Conservation (phyloP, 2,113 vertebrate genomes). For the Amphiprion ocellaris region DNA sequence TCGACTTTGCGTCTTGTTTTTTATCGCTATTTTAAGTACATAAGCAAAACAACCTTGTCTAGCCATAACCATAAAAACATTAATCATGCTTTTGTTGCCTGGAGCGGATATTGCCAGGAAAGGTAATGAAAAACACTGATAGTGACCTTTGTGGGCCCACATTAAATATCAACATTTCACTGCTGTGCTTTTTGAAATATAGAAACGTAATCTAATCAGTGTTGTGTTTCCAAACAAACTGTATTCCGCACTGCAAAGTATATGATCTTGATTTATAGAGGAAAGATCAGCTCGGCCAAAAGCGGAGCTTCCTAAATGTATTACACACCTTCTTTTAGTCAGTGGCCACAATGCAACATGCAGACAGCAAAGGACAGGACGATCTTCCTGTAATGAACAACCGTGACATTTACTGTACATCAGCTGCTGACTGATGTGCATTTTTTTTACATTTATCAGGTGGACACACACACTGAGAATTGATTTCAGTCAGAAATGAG, state of each 20-base stretch:
- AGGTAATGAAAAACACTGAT: conserved; percentile 13
- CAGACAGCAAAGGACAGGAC: conserved; percentile 20
- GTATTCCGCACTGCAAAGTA: neutral
- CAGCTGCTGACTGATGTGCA: conserved; percentile 50
- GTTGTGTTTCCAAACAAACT: conserved; percentile 4
- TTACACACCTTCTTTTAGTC: conserved; percentile 10
- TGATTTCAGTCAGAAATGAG: conserved; percentile 33
- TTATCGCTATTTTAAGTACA: neutral
- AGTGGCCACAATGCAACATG: conserved; percentile 16
- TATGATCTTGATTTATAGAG: neutral
- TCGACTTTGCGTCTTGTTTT: neutral
- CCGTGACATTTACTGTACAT: conserved; percentile 60
- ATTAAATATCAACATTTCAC: neutral
- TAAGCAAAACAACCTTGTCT: neutral
- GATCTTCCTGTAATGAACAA: conserved; percentile 52
- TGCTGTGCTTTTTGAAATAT: neutral
- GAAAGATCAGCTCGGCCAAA: neutral
- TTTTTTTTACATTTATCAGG: conserved; percentile 60
- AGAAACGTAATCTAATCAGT: conserved; percentile 1
- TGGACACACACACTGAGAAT: conserved; percentile 6
- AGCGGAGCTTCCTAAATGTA: neutral
- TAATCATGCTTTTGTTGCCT: neutral
- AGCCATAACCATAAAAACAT: neutral
- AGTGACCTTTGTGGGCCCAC: neutral
- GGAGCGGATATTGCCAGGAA: conserved; percentile 4